Conservation (phyloP, 2,888 invertebrate species). For the Lochmaea crataegi region DNA sequence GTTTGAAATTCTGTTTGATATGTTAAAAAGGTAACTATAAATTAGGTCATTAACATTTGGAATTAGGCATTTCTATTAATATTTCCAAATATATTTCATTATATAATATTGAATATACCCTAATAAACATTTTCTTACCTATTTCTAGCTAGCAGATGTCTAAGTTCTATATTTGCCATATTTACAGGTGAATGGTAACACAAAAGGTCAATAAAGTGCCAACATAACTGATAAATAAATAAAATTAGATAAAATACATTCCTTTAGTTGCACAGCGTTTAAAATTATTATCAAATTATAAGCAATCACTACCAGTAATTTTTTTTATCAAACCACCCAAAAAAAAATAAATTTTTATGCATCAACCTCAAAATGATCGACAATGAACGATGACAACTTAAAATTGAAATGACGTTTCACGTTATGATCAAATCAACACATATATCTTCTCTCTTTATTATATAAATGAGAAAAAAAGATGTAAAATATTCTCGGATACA, state of each 20-base stretch:
- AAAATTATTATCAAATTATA: conserved; percentile 15
- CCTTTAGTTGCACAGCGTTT: background rate
- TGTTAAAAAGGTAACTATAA: no score
- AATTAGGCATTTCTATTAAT: background rate
- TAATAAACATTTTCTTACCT: conserved; percentile 53
- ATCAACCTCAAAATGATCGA: conserved; percentile 24
- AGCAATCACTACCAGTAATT: conserved; percentile 17
- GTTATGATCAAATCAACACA: background rate
- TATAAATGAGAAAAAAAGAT: background rate
- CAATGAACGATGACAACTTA: conserved; percentile 20
- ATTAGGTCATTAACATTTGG: no score
- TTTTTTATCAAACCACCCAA: conserved; percentile 10
- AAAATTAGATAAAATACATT: conserved; percentile 18
- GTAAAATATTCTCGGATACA: background rate
- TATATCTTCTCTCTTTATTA: background rate
- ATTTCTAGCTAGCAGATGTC: conserved; percentile 60
- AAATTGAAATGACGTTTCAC: conserved; percentile 4
- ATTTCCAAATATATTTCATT: background rate
- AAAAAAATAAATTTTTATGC: conserved; percentile 20
- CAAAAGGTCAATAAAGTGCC: conserved; percentile 43
- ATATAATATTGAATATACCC: background rate
- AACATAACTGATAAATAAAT: conserved; percentile 37
- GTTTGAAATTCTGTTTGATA: no score
- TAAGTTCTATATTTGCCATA: conserved; percentile 63
- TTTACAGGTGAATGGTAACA: conserved; percentile 41